Evolutionary conservation across 2,113 vertebrate species (phyloP).

Genomic region (Clarias batrachus): DNA sequence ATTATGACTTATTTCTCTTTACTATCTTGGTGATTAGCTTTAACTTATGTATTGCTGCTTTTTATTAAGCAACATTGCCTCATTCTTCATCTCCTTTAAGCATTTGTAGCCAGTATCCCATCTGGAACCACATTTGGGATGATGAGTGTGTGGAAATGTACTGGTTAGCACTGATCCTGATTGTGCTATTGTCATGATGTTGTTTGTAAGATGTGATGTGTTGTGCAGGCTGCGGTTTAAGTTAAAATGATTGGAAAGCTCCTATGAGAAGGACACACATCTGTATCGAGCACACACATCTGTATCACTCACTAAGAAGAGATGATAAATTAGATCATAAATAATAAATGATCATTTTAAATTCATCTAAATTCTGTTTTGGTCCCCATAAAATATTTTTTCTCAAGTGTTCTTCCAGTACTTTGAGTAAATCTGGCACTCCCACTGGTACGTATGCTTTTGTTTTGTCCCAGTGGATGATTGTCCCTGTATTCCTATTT

Average conservation of each 20-base stretch:
- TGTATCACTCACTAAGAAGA: not conserved
- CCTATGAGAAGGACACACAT: not conserved
- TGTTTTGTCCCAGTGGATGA: not conserved
- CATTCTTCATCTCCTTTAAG: slow-evolving; percentile 84
- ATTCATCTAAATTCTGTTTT: too few relatives aligned
- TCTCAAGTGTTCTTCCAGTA: not conserved
- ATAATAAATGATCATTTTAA: too few relatives aligned
- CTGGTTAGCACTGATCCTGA: not conserved
- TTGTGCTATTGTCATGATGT: not conserved
- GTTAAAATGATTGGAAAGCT: not conserved
- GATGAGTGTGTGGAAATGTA: slow-evolving; percentile 5
- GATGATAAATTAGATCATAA: not conserved
- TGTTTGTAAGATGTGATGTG: not conserved
- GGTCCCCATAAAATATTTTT: not conserved
- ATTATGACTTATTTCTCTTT: not conserved
- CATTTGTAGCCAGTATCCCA: slow-evolving; percentile 79
- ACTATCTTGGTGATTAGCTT: not conserved
- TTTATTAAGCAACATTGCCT: slow-evolving; percentile 9
- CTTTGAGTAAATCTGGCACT: not conserved
- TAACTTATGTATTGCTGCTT: not conserved
- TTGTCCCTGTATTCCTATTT: not conserved
- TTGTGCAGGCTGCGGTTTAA: not conserved
- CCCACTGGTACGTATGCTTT: not conserved
- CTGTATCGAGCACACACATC: not conserved
- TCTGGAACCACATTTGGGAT: slow-evolving; percentile 80